Conservation (phyloP, 2,888 invertebrate species). For the Bembecia ichneumoniformis region DNA sequence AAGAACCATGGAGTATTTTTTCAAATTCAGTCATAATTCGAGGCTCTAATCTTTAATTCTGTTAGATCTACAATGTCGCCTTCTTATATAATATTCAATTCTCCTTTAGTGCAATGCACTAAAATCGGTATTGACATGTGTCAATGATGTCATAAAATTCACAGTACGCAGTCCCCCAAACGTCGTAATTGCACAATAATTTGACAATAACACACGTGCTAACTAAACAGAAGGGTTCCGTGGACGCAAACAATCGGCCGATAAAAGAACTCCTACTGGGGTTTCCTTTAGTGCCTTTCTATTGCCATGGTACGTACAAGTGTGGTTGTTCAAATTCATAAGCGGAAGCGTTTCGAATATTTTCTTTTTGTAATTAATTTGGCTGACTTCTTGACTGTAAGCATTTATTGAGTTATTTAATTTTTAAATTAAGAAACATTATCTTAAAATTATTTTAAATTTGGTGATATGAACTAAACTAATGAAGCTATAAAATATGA, state of each 20-base stretch:
- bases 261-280: constrained; percentile 34
- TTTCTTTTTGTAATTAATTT: too few relatives aligned
- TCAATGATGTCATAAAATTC: constrained; percentile 20
- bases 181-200: constrained; percentile 52
- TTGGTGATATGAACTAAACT: too few relatives aligned
- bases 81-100: too few relatives aligned
- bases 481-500: too few relatives aligned
- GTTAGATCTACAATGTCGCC: too few relatives aligned
- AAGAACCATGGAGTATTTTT: too few relatives aligned
- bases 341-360: constrained; percentile 10
- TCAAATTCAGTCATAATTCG: too few relatives aligned
- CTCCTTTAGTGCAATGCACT: constrained; percentile 4
- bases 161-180: constrained; percentile 24
- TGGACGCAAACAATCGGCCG: constrained; percentile 35
- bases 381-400: too few relatives aligned
- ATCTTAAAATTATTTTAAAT: too few relatives aligned
- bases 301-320: background rate
- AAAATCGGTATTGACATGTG: constrained; percentile 3
- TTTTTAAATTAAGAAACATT: too few relatives aligned
- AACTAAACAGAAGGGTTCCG: constrained; percentile 49
- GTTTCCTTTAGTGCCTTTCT: constrained; percentile 20
- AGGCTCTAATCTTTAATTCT: too few relatives aligned
- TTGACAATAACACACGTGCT: constrained; percentile 67
- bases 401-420: too few relatives aligned
- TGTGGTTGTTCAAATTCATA: constrained; percentile 11